phyloP scores from a whole-genome alignment of 2,888 invertebrate species.

The Scrobipalpa costella region DNA sequence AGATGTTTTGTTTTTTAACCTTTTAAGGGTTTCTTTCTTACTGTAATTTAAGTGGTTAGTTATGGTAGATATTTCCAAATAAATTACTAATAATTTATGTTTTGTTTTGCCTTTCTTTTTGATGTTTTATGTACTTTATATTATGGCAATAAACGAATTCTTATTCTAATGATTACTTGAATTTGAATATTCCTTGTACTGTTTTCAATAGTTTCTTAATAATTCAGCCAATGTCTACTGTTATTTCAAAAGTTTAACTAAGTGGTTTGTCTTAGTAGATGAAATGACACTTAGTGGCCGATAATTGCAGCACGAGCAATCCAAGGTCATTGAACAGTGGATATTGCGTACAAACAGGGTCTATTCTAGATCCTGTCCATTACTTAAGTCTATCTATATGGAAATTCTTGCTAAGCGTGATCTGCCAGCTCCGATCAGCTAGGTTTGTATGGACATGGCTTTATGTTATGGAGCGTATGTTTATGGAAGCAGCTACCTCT shows the following conservation, averaged over 20 bases:
- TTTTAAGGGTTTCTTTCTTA: neutral
- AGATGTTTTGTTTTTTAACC: too few relatives aligned
- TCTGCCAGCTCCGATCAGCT: neutral
- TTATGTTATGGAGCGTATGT: neutral
- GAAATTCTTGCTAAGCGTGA: neutral
- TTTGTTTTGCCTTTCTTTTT: too few relatives aligned
- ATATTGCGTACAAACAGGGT: neutral
- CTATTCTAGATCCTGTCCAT: slow-evolving; percentile 1
- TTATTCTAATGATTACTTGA: too few relatives aligned
- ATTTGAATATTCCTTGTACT: too few relatives aligned
- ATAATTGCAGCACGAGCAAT: neutral
- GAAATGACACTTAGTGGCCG: neutral
- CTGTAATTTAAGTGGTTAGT: too few relatives aligned
- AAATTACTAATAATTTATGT: too few relatives aligned
- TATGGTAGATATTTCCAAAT: too few relatives aligned
- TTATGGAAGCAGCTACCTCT: neutral
- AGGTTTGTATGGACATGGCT: neutral
- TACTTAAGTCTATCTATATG: neutral
- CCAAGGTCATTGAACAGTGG: neutral
- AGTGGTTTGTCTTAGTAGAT: neutral
- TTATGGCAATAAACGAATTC: too few relatives aligned
- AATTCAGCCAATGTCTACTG: too few relatives aligned
- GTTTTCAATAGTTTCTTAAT: too few relatives aligned
- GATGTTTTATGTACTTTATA: too few relatives aligned
- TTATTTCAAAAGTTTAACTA: too few relatives aligned